phyloP scores from a whole-genome alignment of 2,113 vertebrate species.

The Corythaeola cristata region DNA sequence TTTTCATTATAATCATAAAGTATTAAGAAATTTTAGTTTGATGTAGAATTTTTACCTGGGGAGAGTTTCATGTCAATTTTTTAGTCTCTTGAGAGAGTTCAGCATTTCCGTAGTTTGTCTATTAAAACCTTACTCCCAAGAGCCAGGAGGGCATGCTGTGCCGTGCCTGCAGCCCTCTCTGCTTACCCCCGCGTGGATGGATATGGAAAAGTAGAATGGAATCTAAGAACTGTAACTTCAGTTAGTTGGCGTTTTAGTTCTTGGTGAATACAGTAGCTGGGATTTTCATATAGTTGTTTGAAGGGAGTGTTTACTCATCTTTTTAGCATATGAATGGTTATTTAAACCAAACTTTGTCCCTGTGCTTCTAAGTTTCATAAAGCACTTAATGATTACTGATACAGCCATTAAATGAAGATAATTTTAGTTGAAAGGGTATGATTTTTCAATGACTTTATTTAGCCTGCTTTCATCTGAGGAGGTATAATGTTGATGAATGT shows the following conservation, averaged over 20 bases:
- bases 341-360: not conserved
- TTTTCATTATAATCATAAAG: not conserved
- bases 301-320: not conserved
- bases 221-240: not conserved
- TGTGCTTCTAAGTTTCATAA: not conserved
- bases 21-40: not conserved
- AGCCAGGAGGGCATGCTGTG: not conserved
- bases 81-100: not conserved
- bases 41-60: not conserved
- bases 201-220: accelerated
- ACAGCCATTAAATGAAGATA: not conserved
- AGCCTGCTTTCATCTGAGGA: not conserved
- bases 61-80: not conserved
- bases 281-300: not conserved
- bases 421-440: not conserved
- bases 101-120: accelerated
- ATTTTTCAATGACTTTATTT: not conserved
- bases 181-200: accelerated
- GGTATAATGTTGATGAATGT: not conserved
- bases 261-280: not conserved
- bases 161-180: not conserved
- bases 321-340: not conserved
- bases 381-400: not conserved
- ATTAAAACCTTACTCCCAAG: not conserved
- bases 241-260: not conserved